Conservation (phyloP, 2,113 vertebrate species). For the Mohoua ochrocephala region DNA sequence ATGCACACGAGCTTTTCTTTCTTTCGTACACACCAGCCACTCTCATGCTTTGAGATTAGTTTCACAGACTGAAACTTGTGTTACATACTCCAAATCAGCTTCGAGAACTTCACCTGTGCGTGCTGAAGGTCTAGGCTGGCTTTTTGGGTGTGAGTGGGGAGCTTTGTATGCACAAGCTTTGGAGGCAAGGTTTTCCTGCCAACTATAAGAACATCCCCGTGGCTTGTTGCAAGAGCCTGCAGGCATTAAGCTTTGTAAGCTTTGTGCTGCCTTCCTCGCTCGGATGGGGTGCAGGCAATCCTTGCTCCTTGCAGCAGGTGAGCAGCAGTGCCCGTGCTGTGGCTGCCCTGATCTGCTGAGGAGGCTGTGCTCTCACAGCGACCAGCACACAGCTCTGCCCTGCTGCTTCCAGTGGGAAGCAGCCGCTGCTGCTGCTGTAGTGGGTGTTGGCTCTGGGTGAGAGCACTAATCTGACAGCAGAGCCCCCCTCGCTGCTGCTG, state of each 20-base stretch:
- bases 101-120: not conserved
- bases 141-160: not conserved
- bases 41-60: not conserved
- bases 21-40: not conserved
- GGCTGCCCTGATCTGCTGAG: not conserved
- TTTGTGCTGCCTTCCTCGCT: not conserved
- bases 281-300: not conserved
- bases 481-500: not conserved
- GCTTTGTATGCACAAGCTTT: not conserved
- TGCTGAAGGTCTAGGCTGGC: not conserved
- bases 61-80: not conserved
- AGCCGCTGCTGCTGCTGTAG: not conserved
- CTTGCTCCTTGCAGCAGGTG: not conserved
- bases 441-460: not conserved
- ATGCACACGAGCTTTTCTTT: not conserved
- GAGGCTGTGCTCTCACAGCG: not conserved
- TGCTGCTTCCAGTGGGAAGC: not conserved
- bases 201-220: not conserved
- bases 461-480: not conserved
- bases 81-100: not conserved
- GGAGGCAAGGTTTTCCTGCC: not conserved
- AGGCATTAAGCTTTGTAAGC: not conserved
- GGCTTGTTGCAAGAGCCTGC: not conserved
- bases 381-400: not conserved
- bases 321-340: not conserved